Evolutionary conservation across 2,113 vertebrate genomes (phyloP).

Genomic region (Pomatorhinus ruficollis): DNA sequence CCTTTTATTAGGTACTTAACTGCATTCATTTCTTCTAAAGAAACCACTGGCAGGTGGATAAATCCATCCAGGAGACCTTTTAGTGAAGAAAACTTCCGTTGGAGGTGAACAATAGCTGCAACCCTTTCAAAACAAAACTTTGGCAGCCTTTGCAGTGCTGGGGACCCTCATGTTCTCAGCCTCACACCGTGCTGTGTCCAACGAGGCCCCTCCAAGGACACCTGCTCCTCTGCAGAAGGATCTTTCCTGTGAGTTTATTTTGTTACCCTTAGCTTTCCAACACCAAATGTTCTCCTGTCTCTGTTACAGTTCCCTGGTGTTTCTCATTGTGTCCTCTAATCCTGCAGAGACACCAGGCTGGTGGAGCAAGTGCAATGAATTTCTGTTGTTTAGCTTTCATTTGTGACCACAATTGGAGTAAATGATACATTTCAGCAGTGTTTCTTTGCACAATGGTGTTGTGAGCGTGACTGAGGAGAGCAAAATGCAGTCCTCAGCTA

Average conservation of each 20-base stretch:
- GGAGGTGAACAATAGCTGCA: neutral
- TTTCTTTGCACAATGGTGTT: neutral
- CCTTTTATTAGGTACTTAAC: neutral
- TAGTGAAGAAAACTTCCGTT: neutral
- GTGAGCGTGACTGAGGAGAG: neutral
- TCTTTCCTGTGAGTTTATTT: neutral
- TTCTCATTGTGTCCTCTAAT: neutral
- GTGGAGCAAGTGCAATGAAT: neutral
- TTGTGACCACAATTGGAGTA: neutral
- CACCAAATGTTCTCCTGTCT: neutral
- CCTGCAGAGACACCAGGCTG: neutral
- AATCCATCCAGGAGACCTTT: neutral
- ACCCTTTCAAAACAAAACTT: neutral
- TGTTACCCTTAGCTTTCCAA: neutral
- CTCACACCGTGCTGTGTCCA: accelerated
- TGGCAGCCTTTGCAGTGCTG: neutral
- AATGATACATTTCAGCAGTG: neutral
- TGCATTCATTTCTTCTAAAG: neutral
- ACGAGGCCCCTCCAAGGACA: neutral
- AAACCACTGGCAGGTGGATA: neutral
- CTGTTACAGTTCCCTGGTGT: neutral
- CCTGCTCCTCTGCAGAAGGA: neutral
- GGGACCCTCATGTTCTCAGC: neutral
- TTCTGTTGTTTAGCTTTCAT: neutral
- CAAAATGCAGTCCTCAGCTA: neutral